Evolutionary conservation across 2,113 vertebrate genomes (phyloP), one percentile per base, ranked within the genome.

Genomic region (Lates calcarifer): DNA sequence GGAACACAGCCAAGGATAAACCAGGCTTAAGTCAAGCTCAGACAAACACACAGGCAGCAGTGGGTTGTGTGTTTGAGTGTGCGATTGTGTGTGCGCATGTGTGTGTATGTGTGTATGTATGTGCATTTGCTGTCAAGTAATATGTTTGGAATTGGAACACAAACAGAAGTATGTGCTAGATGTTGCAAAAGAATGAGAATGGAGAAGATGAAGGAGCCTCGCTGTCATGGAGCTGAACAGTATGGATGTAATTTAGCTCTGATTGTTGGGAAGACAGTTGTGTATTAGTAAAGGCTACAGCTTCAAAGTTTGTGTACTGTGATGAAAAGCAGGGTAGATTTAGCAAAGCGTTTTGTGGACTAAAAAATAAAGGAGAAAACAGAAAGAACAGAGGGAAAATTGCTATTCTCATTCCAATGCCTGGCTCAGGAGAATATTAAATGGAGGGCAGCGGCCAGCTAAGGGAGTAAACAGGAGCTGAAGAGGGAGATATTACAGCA

Each of bases 401-500:
- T 68, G 69, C 29, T 67, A 14, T 3, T 65, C 51, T 47, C 18
- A 31, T 75, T 61, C 71, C 26, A 37, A 37, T 4, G 51, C 51
- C 49, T 29, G n/a, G 65, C 82, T 77, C 68, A 43, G 60, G 69
- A 78, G 66, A 70, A 78, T 61, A 82, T 81, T 63, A 84, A 81
- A 66, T n/a, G 29, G 69, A 77, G 74, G 60, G 35, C 67, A 80
- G 51, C 1, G 1, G 33, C 39, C 45, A 74, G 56, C 70, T 57
- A 22, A 47, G 55, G 79, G 63, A 86, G 76, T 87, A 87, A 82
- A 87, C 72, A 73, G 77, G 47, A 65, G 66, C 85, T 84, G 64
- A 79, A 63, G 41, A 72, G 26, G 56, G 43, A 82, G 65, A 82
- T 84, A 73, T 81, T 62, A 78, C 83, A 69, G 74, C 56, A 71